Percentiles rank a stretch among this genome's conserved stretches.
These are phyloP conservation scores for Tauraco hartlaubi DNA, from an alignment of 2,797 vertebrate species.

Conservation along the genomic window DNA sequence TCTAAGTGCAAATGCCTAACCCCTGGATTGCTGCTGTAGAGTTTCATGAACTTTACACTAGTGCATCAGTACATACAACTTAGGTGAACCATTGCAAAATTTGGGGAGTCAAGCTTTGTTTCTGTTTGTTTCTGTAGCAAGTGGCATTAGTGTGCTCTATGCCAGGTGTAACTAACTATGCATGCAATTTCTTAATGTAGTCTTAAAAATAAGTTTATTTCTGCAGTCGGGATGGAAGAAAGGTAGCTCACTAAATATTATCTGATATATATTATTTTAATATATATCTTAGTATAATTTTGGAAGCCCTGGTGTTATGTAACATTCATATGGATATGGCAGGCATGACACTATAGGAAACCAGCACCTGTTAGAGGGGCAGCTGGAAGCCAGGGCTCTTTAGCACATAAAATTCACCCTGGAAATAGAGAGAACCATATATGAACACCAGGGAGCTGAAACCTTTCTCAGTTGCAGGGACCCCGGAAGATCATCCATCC, in stretches of 20 bases:
- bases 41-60: neutral
- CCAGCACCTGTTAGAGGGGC: neutral
- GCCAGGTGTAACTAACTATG: neutral
- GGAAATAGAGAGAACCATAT: neutral
- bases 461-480: neutral
- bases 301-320: neutral
- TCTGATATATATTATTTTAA: neutral
- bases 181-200: neutral
- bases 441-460: neutral
- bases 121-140: neutral
- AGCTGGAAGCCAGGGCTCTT: neutral
- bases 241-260: neutral
- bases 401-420: neutral
- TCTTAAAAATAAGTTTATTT: neutral
- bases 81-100: neutral
- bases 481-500: fast-evolving
- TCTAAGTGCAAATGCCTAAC: neutral
- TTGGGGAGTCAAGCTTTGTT: neutral
- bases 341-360: neutral
- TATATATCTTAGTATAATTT: neutral
- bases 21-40: neutral
- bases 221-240: neutral
- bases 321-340: neutral
- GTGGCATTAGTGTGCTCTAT: neutral
- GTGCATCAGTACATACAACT: neutral